Evolutionary conservation across 2,888 invertebrate genomes (phyloP), one percentile per base, ranked within the genome.

Genomic region (Heliconius ismenius): DNA sequence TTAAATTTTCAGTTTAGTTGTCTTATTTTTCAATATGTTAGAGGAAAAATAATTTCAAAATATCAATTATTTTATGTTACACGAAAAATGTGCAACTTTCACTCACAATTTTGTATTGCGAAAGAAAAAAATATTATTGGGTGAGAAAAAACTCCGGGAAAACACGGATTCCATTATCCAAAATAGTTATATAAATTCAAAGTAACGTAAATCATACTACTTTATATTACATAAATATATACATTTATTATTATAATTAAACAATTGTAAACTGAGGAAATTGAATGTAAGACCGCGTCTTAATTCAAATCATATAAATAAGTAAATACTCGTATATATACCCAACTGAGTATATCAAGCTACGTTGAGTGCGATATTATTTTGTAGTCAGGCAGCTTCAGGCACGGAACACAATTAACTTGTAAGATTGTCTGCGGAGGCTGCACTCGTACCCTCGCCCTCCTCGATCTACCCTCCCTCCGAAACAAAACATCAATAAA

Each of bases 401-500:
- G 90, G 92, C 93, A 92, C 93, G 92, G 92, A 94, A 92, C 93
- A 94, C 94, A 93, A 94, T 94, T 94, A 94, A 94, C 93, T 94
- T 91, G 93, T 93, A 94, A 94, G 94, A 94, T 94, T 92, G 93
- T 94, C 93, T 93, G 91, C 91, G 93, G 92, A 93, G 93, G 92
- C 88, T 91, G 93, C 93, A 92, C 89, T 89, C 89, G 88, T 86
- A 88, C 86, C 91, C 91, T 90, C 91, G 88, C 90, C 89, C 91
- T 89, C 90, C 90, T 91, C 89, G 88, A 90, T 91, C 91, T 89
- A 89, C 91, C 93, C 92, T 90, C 92, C 91, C 92, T 91, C 86
- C 91, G 89, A 93, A 93, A 94, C 94, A 93, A 94, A 94, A 94
- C 94, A 94, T 94, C 94, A 93, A 94, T 94, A 94, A 93, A 92